phyloP scores from a whole-genome alignment of 2,888 invertebrate genomes.

The Candidula unifasciata region DNA sequence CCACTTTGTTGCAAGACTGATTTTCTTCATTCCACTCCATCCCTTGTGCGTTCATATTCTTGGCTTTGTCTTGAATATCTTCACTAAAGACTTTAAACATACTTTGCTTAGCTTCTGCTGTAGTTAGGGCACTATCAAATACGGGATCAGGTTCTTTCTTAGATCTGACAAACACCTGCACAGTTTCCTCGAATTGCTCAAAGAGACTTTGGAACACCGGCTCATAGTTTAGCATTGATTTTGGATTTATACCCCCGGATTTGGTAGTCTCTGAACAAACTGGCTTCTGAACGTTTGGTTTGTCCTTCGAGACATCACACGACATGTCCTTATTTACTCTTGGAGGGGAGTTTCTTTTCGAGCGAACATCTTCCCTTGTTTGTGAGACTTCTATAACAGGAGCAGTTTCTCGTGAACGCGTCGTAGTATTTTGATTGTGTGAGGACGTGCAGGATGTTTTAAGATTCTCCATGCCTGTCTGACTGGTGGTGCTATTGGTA shows the following conservation, averaged over 20 bases:
- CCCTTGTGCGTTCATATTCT: not conserved
- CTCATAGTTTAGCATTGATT: not conserved
- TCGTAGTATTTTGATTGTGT: not conserved
- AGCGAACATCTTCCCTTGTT: not conserved
- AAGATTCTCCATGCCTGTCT: not conserved
- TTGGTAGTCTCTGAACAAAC: not conserved
- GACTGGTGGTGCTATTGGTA: too few species aligned
- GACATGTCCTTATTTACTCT: too few species aligned
- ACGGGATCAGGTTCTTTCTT: not conserved
- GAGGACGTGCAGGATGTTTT: not conserved
- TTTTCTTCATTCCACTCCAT: not conserved
- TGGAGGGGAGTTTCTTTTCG: not conserved
- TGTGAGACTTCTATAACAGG: not conserved
- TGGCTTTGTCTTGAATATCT: not conserved
- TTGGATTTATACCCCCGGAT: not conserved
- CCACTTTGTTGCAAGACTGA: conserved; percentile 29
- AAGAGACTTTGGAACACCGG: conserved; percentile 16
- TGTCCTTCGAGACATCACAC: not conserved
- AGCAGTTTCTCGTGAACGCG: not conserved
- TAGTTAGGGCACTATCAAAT: too few species aligned
- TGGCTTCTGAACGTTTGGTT: not conserved
- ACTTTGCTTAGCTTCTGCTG: not conserved
- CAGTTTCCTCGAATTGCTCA: conserved; percentile 20
- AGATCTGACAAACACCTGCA: not conserved
- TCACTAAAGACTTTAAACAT: too few species aligned